Base-by-base conservation (phyloP, 2,113 vertebrate species). In the Spheniscus mendiculus region DNA sequence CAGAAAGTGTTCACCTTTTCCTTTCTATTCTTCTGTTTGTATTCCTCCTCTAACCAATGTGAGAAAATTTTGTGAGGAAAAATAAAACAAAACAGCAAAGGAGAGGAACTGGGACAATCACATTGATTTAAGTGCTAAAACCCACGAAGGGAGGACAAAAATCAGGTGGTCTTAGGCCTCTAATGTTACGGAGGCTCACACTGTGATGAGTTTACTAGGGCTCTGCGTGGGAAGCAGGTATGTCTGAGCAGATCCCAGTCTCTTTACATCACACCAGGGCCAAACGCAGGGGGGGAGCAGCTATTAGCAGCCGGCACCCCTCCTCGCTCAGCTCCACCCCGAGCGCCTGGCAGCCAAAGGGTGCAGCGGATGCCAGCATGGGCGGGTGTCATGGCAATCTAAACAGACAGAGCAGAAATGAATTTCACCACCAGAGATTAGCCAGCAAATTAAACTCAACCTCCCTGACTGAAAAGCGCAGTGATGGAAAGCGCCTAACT, bases 401-500 rank as follows among this genome's bases (percentile, higher is more conserved):
- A 66, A 97, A 92, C 89, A 95, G 86, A 87, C 76, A 94, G 89
- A 92, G 77, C 80, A 96, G 95, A 97, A 96, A 92, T 50, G 0
- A 96, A 89, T 92, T 95, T 89, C 86, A 92, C 56, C 72, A 65
- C 66, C 83, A 56, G 89, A 94, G 77, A 96, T 82, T 32, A 95
- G 50, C 69, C 81, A 95, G 83, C 80, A 94, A 96, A 97, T 92
- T 92, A 92, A 93, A 83, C n/a, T 85, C 78, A 63, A 40, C 27
- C 47, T 84, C 52, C 16, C 69, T 72, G 89, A 67, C 0, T 0
- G 30, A 71, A 87, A 84, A 95, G 58, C 6, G 0, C 65, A 79
- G 73, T 1, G 2, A 82, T 42, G 40, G 78, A 29, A 87, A 76
- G 65, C 0, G 3, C 49, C 62, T 42, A 59, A 55, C 50, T 73